Evolutionary conservation across 1,140 invertebrate genomes (phyloP), one percentile per base, ranked within the genome.

Genomic region (Aphidius ervi): DNA sequence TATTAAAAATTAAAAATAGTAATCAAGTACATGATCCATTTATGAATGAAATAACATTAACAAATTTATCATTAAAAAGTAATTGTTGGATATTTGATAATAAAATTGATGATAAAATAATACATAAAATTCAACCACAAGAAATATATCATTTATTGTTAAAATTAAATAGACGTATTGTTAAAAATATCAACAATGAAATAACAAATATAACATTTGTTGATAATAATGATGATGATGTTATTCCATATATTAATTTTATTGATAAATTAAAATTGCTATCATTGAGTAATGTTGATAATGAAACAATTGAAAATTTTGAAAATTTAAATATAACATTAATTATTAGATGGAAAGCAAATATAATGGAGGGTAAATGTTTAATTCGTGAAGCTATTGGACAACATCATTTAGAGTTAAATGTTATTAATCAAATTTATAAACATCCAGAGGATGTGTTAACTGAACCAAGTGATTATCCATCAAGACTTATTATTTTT

Each of bases 1-100:
- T 84, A 50, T 70, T 89, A 16, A 83, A 83, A 61, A 74, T 87
- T 3, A 85, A 85, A 65, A 90, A 90, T 73, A 78, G 83, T 8
- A 88, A 87, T 77, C 83, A 86, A 65, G 75, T 83, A n/a, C 82
- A 86, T 60, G 80, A 85, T 69, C 73, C 81, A 2, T 79, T 83
- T 46, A 76, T 82, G 43, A 83, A 84, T 42, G 84, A 87, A 68
- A 81, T 89, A 45, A 77, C 81, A 50, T 64, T 87, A n/a, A 74
- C 80, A 3, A 82, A 85, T 63, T 78, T 86, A 20, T 81, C 79
- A 4, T 76, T 86, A 57, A 75, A 84, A 41, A 86, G 85, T 69
- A 66, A 75, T 10, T 63, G 67, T 8, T 87, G 86, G 86, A 66
- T 71, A 10, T 65, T 84, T 8, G 73, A 72, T 6, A 72, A 74